phyloP scores from a whole-genome alignment of 30 jellyfish, hydroid and myxozoan genomes.

The Rhopilema esculentum region DNA sequence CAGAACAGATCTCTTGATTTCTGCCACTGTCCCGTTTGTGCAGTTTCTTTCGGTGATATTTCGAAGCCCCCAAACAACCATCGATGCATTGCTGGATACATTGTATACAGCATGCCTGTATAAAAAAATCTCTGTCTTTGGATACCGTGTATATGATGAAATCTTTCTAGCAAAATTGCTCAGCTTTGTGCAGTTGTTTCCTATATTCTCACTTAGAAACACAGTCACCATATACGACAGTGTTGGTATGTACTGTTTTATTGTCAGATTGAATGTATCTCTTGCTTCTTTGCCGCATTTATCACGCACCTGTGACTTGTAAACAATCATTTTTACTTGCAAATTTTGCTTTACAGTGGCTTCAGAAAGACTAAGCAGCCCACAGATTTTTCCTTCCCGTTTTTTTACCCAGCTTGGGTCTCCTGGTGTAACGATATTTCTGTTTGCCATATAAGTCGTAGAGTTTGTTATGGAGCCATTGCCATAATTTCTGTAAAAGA shows the following conservation, averaged over 20 bases:
- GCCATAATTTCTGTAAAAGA: constrained; percentile 65
- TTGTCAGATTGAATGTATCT: constrained; percentile 56
- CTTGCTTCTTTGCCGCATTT: constrained; percentile 60
- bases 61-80: constrained; percentile 79
- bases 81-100: constrained; percentile 37
- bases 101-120: constrained; percentile 37
- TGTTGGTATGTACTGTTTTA: constrained; percentile 9
- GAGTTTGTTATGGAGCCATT: constrained; percentile 83
- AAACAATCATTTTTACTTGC: constrained; percentile 21
- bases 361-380: constrained; percentile 30
- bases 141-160: constrained; percentile 50
- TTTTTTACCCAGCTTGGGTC: constrained; percentile 67
- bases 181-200: constrained; percentile 74
- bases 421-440: background rate
- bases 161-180: constrained; percentile 37
- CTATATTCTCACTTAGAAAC: constrained; percentile 19
- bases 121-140: constrained; percentile 20
- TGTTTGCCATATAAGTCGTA: constrained; percentile 33
- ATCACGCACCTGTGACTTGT: constrained; percentile 71
- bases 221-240: constrained; percentile 44
- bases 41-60: constrained; percentile 66
- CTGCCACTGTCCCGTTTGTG: constrained; percentile 60
- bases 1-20: constrained; percentile 29
- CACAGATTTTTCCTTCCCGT: constrained; percentile 72
- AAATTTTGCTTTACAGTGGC: background rate